phyloP scores from a whole-genome alignment of 2,888 invertebrate genomes.

The Epinotia nisella region DNA sequence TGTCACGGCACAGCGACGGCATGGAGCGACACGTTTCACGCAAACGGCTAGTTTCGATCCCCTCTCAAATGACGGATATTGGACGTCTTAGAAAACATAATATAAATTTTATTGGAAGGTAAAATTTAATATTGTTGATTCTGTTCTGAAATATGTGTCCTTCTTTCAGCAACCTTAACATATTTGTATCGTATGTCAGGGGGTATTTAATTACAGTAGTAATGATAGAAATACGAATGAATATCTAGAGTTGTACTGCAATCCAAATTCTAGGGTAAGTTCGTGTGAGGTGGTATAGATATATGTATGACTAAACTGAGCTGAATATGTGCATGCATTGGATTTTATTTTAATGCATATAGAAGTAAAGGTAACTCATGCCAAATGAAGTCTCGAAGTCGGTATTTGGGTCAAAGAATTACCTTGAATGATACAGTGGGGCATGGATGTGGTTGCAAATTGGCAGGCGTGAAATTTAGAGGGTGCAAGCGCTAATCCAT shows the following conservation, averaged over 20 bases:
- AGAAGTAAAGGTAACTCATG: background rate
- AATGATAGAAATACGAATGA: background rate
- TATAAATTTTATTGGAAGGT: too few relatives aligned
- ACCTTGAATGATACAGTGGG: background rate
- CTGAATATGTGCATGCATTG: constrained; percentile 5
- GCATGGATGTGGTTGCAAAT: constrained; percentile 7
- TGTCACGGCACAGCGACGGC: too few relatives aligned
- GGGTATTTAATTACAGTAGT: background rate
- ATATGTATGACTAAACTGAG: too few relatives aligned
- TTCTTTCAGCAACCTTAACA: background rate
- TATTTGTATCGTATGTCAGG: background rate
- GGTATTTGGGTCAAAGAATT: background rate
- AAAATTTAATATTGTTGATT: too few relatives aligned
- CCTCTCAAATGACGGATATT: too few relatives aligned
- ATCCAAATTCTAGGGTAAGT: too few relatives aligned
- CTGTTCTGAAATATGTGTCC: background rate
- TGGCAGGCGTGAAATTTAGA: constrained; percentile 28
- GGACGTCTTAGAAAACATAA: too few relatives aligned
- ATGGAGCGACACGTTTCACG: too few relatives aligned
- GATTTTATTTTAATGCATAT: background rate
- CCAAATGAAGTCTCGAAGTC: background rate
- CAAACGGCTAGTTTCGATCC: too few relatives aligned
- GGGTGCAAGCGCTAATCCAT: constrained; percentile 24
- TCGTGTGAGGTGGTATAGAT: too few relatives aligned
- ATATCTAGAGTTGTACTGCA: too few relatives aligned